Conservation (phyloP, 1,140 invertebrate species). For the Sycobia sp. region DNA sequence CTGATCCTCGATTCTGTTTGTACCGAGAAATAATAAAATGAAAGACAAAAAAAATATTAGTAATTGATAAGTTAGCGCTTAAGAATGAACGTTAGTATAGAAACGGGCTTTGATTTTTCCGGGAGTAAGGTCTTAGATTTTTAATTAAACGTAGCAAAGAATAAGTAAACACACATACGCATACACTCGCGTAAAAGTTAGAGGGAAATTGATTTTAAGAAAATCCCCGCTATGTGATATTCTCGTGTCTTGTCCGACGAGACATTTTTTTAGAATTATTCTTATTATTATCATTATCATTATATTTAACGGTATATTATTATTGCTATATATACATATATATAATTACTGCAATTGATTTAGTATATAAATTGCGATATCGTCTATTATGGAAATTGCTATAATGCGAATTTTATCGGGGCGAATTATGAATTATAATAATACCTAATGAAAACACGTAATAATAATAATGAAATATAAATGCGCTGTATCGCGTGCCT, state of each 20-base stretch:
- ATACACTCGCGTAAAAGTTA: too few species aligned
- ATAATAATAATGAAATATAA: too few species aligned
- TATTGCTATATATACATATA: too few species aligned
- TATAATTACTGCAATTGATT: conserved; percentile 8
- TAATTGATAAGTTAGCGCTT: conserved; percentile 26
- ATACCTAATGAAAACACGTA: too few species aligned
- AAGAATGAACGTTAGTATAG: conserved; percentile 24
- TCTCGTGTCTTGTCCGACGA: conserved; percentile 62
- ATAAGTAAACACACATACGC: conserved; percentile 28
- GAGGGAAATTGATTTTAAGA: conserved; percentile 30
- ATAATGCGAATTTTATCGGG: neutral
- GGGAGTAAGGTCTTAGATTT: conserved; percentile 28
- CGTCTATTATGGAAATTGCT: conserved; percentile 27
- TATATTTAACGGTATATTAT: too few species aligned
- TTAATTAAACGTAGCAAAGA: too few species aligned
- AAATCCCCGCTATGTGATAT: conserved; percentile 60
- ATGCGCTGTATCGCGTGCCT: too few species aligned
- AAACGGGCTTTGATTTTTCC: conserved; percentile 21
- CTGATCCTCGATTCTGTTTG: conserved; percentile 20
- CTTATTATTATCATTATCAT: conserved; percentile 29
- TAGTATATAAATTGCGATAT: conserved; percentile 3
- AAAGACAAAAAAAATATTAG: conserved; percentile 7
- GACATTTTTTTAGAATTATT: conserved; percentile 55
- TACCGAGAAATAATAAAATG: conserved; percentile 5
- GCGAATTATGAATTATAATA: neutral